These are phyloP conservation scores for Proisotoma minuta DNA, from an alignment of 2,888 invertebrate genomes.

Conservation along the genomic window DNA sequence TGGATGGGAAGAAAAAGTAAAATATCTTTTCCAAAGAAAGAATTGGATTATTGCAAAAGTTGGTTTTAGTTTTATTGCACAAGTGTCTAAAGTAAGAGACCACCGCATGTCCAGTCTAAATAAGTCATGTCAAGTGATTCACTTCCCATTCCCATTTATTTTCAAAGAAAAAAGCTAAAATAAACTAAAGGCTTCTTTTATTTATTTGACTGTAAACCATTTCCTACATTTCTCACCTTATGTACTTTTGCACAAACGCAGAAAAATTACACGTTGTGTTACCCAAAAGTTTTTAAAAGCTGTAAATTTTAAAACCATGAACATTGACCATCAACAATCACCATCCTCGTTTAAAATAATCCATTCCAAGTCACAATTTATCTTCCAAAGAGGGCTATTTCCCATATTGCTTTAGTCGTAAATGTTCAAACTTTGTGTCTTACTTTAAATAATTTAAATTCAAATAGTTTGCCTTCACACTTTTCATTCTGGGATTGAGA, in stretches of 20 bases:
- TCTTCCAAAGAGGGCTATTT: not conserved
- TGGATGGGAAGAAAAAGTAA: slow-evolving; percentile 6
- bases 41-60: slow-evolving; percentile 17
- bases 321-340: no score
- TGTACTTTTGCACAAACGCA: slow-evolving; percentile 17
- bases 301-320: no score
- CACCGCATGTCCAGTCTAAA: not conserved
- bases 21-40: not conserved
- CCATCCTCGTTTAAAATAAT: slow-evolving; percentile 1
- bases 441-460: slow-evolving; percentile 23
- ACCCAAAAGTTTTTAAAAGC: no score
- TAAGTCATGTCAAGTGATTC: not conserved
- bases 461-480: slow-evolving; percentile 21
- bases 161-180: slow-evolving; percentile 7
- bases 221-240: slow-evolving; percentile 34
- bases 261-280: no score
- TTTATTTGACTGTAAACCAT: slow-evolving; percentile 32
- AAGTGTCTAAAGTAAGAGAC: not conserved
- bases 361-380: slow-evolving; percentile 2
- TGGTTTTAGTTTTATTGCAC: not conserved
- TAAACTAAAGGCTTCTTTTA: slow-evolving; percentile 17
- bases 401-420: not conserved
- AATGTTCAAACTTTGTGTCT: slow-evolving; percentile 9
- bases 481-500: slow-evolving; percentile 12
- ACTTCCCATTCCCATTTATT: slow-evolving; percentile 16